Evolutionary conservation across 2,888 invertebrate genomes (phyloP).

Genomic region (Meteorus cinctellus): DNA sequence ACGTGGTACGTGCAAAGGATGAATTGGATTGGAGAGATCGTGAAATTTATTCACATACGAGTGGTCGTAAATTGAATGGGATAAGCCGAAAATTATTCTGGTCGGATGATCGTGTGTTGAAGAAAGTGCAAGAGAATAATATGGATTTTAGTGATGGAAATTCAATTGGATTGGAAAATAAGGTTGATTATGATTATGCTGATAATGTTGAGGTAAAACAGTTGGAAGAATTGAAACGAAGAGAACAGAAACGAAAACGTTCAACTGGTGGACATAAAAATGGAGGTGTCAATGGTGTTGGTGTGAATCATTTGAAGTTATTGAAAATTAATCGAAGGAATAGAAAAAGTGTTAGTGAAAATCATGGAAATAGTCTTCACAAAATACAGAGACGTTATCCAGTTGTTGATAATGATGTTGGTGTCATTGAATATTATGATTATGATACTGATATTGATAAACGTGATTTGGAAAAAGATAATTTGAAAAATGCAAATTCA

Average conservation of each 20-base stretch:
- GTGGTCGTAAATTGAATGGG: slow-evolving; percentile 28
- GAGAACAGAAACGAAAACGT: slow-evolving; percentile 9
- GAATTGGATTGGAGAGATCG: slow-evolving; percentile 66
- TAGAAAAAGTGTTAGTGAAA: slow-evolving; percentile 14
- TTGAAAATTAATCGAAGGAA: too few relatives aligned
- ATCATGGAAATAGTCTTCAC: not conserved
- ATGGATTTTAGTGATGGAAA: slow-evolving; percentile 4
- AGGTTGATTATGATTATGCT: slow-evolving; percentile 14
- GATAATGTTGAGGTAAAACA: slow-evolving; percentile 22
- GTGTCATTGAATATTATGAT: slow-evolving; percentile 61
- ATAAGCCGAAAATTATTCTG: slow-evolving; percentile 48
- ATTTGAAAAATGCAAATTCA: not conserved
- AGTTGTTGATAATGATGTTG: slow-evolving; percentile 28
- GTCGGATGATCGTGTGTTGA: slow-evolving; percentile 32
- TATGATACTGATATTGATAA: slow-evolving; percentile 56
- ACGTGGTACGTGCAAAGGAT: slow-evolving; percentile 59
- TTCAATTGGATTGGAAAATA: not conserved
- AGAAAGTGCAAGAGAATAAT: not conserved
- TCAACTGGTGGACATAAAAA: slow-evolving; percentile 4
- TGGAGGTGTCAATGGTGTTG: too few relatives aligned
- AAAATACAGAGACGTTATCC: slow-evolving; percentile 47
- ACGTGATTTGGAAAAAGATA: not conserved
- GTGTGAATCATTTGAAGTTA: too few relatives aligned
- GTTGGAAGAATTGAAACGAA: not conserved
- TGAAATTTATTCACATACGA: slow-evolving; percentile 47